Evolutionary conservation across 2,888 invertebrate species (phyloP), one percentile per base, ranked within the genome.

Genomic region (Temnothorax ravouxi): DNA sequence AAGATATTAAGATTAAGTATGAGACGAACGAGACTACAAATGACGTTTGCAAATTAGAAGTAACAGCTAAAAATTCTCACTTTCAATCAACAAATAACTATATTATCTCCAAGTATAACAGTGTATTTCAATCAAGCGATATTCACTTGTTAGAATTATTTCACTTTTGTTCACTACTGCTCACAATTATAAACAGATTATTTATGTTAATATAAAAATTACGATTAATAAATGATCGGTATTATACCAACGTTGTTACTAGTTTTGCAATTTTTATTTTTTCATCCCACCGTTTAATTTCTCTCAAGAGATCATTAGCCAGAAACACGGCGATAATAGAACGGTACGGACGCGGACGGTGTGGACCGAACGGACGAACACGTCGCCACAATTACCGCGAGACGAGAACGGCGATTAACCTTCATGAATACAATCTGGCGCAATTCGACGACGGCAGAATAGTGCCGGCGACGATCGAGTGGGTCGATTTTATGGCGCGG

Each of bases 401-500:
- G 80, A 80, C 34, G 72, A 34, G 34, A 64, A 50, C 71, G 67
- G 29, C 79, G 81, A 84, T 88, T 82, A 84, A 80, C 84, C 87
- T 77, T 71, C 84, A 66, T 71, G 88, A 84, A 87, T 84, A 69
- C 74, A 77, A 87, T 84, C 69, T 64, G 69, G 66, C 75, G 71
- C 50, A 84, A 87, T 86, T 67, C 67, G 82, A 71, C 86, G 81
- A 52, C 64, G 64, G 21, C 47, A 54, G 81, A 82, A 84, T 84
- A 80, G 67, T 84, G 84, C 74, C 77, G 64, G 11, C 62, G 83
- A 67, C 85, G 64, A 81, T 84, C 76, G 85, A 87, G 88, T 86
- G 84, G 89, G 88, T 89, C 86, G 90, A 85, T 88, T 89, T 90
- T 90, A 90, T 76, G 82, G 81, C 62, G 59, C 56, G 77, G 69